These are phyloP conservation scores for Boulengeromyrus knoepffleri DNA, from an alignment of 2,113 vertebrate species.

Conservation along the genomic window DNA sequence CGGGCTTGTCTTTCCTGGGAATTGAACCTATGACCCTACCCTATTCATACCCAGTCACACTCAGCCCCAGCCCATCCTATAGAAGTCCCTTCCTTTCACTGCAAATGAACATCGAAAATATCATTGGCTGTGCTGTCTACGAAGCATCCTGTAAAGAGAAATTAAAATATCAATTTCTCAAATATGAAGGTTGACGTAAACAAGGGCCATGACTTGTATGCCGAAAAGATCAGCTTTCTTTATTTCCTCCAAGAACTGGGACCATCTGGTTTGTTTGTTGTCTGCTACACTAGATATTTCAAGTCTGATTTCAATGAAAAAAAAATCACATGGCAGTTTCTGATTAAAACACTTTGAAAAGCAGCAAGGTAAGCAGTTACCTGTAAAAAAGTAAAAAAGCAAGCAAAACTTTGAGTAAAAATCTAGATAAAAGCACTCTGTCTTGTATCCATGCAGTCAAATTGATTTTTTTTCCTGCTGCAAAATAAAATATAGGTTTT, in stretches of 20 bases:
- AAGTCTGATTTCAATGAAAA: constrained; percentile 9
- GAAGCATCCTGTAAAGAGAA: background rate
- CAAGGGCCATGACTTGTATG: background rate
- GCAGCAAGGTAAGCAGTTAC: background rate
- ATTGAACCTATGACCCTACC: background rate
- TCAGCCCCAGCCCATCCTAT: background rate
- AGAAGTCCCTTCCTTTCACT: background rate
- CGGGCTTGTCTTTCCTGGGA: background rate
- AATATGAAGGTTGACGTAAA: background rate
- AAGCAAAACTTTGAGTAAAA: background rate
- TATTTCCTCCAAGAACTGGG: background rate
- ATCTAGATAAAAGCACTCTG: background rate
- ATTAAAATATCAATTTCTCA: background rate
- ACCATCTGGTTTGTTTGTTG: background rate
- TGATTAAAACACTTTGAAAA: constrained; percentile 34
- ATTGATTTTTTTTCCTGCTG: constrained; percentile 19
- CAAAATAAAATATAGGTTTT: constrained; percentile 9
- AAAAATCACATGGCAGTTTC: constrained; percentile 15
- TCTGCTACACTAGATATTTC: constrained; percentile 28
- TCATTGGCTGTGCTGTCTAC: background rate
- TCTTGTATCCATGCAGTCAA: constrained; percentile 19
- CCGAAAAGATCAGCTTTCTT: background rate
- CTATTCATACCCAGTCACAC: background rate
- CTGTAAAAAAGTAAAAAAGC: constrained; percentile 8
- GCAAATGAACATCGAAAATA: background rate